phyloP scores from a whole-genome alignment of 1,140 invertebrate species.

The Pygmarrhopalites habei region DNA sequence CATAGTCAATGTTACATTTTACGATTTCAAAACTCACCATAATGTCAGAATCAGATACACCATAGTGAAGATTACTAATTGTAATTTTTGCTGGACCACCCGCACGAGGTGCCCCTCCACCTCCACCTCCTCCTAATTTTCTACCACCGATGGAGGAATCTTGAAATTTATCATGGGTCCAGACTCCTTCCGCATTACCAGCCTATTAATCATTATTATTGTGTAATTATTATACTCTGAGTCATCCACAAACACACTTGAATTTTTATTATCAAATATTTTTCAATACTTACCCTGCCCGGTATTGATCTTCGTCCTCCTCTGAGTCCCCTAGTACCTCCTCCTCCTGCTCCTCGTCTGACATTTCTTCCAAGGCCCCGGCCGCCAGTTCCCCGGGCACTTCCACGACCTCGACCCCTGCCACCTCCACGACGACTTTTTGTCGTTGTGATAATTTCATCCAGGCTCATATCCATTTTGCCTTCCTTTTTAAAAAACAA shows the following conservation, averaged over 20 bases:
- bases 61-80: constrained; percentile 36
- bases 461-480: constrained; percentile 38
- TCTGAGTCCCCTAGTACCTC: neutral
- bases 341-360: constrained; percentile 8
- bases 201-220: constrained; percentile 7
- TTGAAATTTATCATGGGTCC: constrained; percentile 39
- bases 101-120: neutral
- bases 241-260: too few relatives aligned
- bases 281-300: too few relatives aligned
- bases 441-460: constrained; percentile 35
- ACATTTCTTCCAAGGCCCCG: constrained; percentile 19
- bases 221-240: neutral
- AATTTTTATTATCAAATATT: too few relatives aligned
- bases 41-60: constrained; percentile 39
- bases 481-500: constrained; percentile 21
- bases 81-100: constrained; percentile 32
- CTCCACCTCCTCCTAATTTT: neutral
- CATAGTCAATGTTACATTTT: too few relatives aligned
- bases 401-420: constrained; percentile 20
- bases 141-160: constrained; percentile 27
- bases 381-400: constrained; percentile 9
- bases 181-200: constrained; percentile 34
- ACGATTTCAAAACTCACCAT: constrained; percentile 22
- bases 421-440: constrained; percentile 23
- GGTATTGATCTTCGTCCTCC: neutral